A percentile compares a stretch with the other conserved stretches of the same genome.
Evolutionary conservation across 2,888 invertebrate genomes (phyloP).

Genomic region (Ornithoptera alexandrae): DNA sequence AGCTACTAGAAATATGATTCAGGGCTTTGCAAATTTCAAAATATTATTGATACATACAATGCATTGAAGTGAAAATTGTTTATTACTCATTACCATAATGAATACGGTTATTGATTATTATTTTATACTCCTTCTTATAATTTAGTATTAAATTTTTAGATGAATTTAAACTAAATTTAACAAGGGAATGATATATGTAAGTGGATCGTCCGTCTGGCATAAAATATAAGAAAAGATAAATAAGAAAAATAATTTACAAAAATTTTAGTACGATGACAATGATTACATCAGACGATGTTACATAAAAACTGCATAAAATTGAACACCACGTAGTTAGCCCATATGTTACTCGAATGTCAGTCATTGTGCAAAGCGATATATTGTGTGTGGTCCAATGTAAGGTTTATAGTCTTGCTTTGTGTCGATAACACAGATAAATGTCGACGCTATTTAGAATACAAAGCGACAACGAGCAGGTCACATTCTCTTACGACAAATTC

Average conservation of each 20-base stretch:
- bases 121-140: background rate
- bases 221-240: background rate
- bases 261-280: background rate
- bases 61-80: background rate
- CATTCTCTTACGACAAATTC: slow-evolving; percentile 71
- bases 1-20: background rate
- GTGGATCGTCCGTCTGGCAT: background rate
- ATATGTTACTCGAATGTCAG: slow-evolving; percentile 71
- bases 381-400: slow-evolving; percentile 79
- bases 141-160: background rate
- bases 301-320: slow-evolving; percentile 61
- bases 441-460: slow-evolving; percentile 71
- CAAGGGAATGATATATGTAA: background rate
- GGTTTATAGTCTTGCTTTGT: slow-evolving; percentile 76
- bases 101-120: too few relatives aligned
- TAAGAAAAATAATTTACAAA: background rate
- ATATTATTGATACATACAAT: background rate
- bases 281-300: slow-evolving; percentile 48
- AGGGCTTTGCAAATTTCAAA: slow-evolving; percentile 12
- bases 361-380: slow-evolving; percentile 69
- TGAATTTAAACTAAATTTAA: background rate
- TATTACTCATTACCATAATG: background rate
- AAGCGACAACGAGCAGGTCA: slow-evolving; percentile 69
- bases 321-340: slow-evolving; percentile 61
- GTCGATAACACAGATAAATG: slow-evolving; percentile 79